Evolutionary conservation across 1,140 invertebrate species (phyloP).

Genomic region (Halesus radiatus): DNA sequence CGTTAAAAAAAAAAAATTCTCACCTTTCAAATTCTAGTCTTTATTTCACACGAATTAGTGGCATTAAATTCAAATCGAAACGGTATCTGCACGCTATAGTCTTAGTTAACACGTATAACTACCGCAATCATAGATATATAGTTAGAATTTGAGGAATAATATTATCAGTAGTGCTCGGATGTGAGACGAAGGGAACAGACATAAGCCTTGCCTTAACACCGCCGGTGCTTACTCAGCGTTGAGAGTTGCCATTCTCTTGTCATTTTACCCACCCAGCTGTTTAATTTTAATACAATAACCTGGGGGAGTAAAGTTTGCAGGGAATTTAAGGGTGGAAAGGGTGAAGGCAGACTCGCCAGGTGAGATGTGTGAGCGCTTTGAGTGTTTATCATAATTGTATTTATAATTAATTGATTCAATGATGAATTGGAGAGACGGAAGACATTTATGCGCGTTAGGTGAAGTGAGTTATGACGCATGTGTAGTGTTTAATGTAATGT

Average conservation of each 20-base stretch:
- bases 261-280: constrained; percentile 43
- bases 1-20: no score
- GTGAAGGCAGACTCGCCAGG: background rate
- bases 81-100: no score
- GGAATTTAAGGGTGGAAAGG: background rate
- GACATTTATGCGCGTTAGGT: background rate
- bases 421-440: background rate
- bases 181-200: constrained; percentile 5
- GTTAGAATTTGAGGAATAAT: constrained; percentile 38
- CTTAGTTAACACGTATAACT: no score
- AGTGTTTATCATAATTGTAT: background rate
- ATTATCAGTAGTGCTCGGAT: constrained; percentile 3
- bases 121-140: background rate
- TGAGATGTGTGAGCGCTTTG: constrained; percentile 8
- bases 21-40: no score
- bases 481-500: no score
- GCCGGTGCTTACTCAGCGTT: constrained; percentile 32
- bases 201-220: constrained; percentile 42
- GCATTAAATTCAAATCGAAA: no score
- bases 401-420: background rate
- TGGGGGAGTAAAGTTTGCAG: constrained; percentile 20
- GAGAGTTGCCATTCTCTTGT: constrained; percentile 28
- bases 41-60: no score
- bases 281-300: constrained; percentile 52
- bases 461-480: background rate